Conservation (phyloP, 2,113 vertebrate species). For the Trematocara zebra region DNA sequence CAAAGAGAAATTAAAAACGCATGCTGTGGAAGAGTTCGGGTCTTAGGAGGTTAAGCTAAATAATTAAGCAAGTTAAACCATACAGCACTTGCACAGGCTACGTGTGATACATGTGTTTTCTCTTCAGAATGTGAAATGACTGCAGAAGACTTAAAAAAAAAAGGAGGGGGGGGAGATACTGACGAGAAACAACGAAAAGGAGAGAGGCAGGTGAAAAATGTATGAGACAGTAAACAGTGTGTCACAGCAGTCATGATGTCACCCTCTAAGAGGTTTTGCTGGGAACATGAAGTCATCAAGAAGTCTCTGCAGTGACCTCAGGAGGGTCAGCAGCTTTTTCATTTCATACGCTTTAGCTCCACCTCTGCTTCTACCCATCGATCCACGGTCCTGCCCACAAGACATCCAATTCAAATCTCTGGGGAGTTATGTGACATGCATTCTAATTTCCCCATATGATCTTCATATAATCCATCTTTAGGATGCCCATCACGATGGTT, state of each 20-base stretch:
- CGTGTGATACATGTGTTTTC: not conserved
- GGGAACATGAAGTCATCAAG: not conserved
- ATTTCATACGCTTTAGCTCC: not conserved
- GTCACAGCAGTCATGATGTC: constrained; percentile 17
- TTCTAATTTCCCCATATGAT: not conserved
- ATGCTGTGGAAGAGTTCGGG: too few relatives aligned
- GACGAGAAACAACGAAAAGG: not conserved
- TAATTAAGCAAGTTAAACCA: not conserved
- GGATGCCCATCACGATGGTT: not conserved
- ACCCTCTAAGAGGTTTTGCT: constrained; percentile 7
- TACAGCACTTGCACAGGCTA: not conserved
- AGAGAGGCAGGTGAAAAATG: constrained; percentile 3
- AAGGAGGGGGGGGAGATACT: accelerated
- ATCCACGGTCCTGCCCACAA: not conserved
- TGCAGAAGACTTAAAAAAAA: not conserved
- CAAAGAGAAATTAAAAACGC: too few relatives aligned
- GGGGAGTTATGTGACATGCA: constrained; percentile 9
- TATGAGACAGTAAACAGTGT: not conserved
- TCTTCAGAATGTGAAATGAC: not conserved
- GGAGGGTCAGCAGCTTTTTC: not conserved
- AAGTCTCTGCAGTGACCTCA: constrained; percentile 15
- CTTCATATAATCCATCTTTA: not conserved
- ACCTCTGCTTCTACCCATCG: not conserved
- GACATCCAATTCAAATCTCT: not conserved
- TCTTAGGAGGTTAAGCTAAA: not conserved